Base-by-base conservation (phyloP, 2,113 vertebrate species). In the Leptobrachium leishanense region DNA sequence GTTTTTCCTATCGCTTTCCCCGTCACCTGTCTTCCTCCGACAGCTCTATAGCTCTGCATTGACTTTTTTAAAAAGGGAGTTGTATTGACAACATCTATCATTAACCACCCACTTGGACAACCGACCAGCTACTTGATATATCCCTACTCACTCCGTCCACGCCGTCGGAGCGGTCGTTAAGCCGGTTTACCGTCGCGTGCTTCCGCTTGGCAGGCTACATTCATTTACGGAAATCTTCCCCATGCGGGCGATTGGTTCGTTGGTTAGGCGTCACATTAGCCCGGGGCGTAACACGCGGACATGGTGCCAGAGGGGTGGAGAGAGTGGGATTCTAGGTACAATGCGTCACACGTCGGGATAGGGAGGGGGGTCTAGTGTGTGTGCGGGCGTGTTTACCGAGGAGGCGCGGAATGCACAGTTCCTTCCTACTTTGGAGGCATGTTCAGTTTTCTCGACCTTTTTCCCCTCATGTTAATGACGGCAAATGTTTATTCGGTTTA, bases 231-330 rank as follows among this genome's bases (percentile, higher is more conserved):
- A 64, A 41, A 10, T 55, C 39, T 42, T 72, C 68, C 57, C 75
- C 54, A 53, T 11, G 67, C 75, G 43, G 20, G 68, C 66, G 42
- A 15, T 41, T 54, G 55, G 68, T 46, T n/a, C 7, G 9, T 70
- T 44, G 42, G 12, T 8, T 5, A n/a, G 43, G 68, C 59, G 68
- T 5, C 67, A 79, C 57, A 63, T 71, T 55, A 79, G 68, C 69
- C 76, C 50, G 55, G 44, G 55, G 68, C 67, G 20, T 57, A 59
- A 41, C 39, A 39, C 44, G 9, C 15, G 59, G 76, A 43, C 76
- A 42, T 46, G 68, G 68, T 59, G 76, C 76, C 43, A 71, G 54
- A 57, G 46, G 63, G 76, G 76, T 44, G 44, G 43, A n/a, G 20
- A 64, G 40, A 7, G 31, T 44, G 15, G 43, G n/a, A 59, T 15